Conservation (phyloP, 2,888 invertebrate genomes). For the Coremacera marginata region DNA sequence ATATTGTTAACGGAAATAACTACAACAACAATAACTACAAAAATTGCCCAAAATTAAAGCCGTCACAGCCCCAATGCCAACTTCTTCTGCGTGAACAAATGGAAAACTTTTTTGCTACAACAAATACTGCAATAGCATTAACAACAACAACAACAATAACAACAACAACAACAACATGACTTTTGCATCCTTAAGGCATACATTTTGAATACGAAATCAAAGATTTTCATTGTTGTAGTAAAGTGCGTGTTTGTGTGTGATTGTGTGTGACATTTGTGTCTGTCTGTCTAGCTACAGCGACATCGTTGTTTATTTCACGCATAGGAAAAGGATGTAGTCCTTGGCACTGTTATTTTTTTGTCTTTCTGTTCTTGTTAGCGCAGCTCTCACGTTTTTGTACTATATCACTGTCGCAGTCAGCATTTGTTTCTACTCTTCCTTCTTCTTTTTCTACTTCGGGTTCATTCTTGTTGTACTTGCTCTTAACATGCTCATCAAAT, state of each 20-base stretch:
- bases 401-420: background rate
- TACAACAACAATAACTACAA: constrained; percentile 1
- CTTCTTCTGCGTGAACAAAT: background rate
- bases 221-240: background rate
- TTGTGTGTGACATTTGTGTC: constrained; percentile 12
- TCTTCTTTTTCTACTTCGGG: background rate
- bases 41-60: constrained; percentile 14
- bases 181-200: background rate
- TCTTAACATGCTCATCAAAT: constrained; percentile 21
- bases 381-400: background rate
- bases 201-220: constrained; percentile 26
- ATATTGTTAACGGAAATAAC: background rate
- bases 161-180: background rate
- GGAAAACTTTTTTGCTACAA: background rate
- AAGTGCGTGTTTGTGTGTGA: background rate
- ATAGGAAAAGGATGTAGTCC: background rate
- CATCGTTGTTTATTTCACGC: constrained; percentile 15
- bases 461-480: background rate
- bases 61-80: background rate
- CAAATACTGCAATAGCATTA: background rate
- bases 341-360: background rate
- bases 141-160: background rate
- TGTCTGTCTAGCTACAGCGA: background rate
- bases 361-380: background rate
- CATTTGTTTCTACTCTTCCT: background rate